Evolutionary conservation across 1,140 invertebrate genomes (phyloP), one percentile per base, ranked within the genome.

Genomic region (Drosophila subpulchrella): DNA sequence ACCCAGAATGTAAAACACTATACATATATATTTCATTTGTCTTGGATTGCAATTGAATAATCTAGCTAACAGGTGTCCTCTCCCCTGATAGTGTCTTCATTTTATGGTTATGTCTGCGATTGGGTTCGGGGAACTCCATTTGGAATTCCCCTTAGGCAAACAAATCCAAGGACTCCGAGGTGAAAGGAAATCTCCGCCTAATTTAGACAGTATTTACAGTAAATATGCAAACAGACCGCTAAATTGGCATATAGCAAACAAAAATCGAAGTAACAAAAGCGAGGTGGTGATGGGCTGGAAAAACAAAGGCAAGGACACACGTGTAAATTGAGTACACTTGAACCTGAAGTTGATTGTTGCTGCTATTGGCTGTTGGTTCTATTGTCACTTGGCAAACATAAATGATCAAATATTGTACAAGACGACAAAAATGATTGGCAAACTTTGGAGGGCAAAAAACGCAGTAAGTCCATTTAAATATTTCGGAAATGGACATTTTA

Each of bases 241-340:
- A 86, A 88, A 86, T 86, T 86, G 82, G 78, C 82, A 70, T 67
- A 82, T 30, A 83, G 27, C 79, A 86, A 86, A 88, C 83, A 86
- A 66, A 71, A 63, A 61, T 59, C 62, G 54, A 39, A 55, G 60
- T 59, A 59, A 70, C 70, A 73, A 34, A 17, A 6, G 24, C 13
- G 13, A 2, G 30, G 24, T 5, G n/a, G 7, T 20, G 38, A 15
- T 8, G 56, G 48, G 66, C 10, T 15, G 60, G 48, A 58, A 80
- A 46, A 60, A 79, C 57, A 70, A 48, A 60, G 42, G 58, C 85
- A 78, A 75, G 75, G 75, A 86, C 75, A 84, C 81, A 88, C 83
- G 84, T 80, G 79, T 76, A 76, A 78, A 75, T 78, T 50, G 61
- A 50, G 53, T 62, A 67, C 61, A 78, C 81, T 85, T 81, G 81